phyloP scores from a whole-genome alignment of 2,113 vertebrate species.

The Petroica traversi region DNA sequence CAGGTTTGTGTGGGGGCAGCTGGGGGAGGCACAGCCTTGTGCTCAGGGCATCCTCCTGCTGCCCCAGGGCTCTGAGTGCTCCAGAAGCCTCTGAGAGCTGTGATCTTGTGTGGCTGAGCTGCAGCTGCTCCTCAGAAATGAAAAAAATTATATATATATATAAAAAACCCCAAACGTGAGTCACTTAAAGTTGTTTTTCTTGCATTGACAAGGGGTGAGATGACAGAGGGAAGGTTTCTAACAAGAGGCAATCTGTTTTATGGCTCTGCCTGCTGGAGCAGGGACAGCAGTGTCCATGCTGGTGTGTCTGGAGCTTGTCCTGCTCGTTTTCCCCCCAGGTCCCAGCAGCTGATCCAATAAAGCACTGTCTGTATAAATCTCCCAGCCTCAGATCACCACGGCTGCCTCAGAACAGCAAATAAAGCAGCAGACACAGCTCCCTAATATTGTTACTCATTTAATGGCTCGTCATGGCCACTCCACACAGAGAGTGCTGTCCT shows the following conservation, averaged over 20 bases:
- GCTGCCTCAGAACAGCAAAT: neutral
- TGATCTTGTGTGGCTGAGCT: fast-evolving
- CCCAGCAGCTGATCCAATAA: neutral
- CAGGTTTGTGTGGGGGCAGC: fast-evolving
- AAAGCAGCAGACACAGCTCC: neutral
- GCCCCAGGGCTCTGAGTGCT: fast-evolving
- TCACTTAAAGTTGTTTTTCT: neutral
- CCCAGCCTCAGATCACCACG: neutral
- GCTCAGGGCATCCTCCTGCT: neutral
- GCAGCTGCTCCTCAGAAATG: neutral
- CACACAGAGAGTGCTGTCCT: neutral
- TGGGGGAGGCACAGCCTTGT: too few relatives aligned
- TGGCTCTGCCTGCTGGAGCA: neutral
- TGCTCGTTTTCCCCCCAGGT: neutral
- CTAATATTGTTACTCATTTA: neutral
- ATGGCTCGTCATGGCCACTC: neutral
- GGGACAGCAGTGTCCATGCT: neutral
- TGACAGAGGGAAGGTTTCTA: neutral
- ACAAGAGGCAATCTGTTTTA: neutral
- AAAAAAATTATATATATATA: neutral
- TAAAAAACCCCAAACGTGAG: neutral
- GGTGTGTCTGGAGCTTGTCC: neutral
- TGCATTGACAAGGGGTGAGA: neutral
- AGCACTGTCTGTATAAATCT: constrained; percentile 10
- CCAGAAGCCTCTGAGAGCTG: neutral